Base-by-base conservation (phyloP, 2,113 vertebrate species). In the Coryphaenoides rupestris region DNA sequence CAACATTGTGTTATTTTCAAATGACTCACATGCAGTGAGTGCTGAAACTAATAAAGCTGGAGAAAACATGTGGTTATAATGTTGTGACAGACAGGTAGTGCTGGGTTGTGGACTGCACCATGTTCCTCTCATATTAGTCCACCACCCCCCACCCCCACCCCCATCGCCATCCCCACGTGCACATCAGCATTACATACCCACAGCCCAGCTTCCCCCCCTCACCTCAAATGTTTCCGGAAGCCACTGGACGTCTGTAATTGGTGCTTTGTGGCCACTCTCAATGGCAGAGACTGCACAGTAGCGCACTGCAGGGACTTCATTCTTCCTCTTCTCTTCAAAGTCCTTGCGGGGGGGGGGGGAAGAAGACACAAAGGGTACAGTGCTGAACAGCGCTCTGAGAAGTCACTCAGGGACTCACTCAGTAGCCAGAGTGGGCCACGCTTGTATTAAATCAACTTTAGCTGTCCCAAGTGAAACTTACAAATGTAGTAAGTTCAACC, bases 191-290 rank as follows among this genome's bases (percentile, higher is more conserved):
- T 16, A 53, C 14, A 15, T 52, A n/a, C n/a, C 1, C 1, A 5
- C 4, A 17, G 16, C n/a, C 5, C 2, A 17, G 50, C 50, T 15
- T 17, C 14, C 53, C n/a, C 26, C 53, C n/a, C 26, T 85, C 77
- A 98, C 96, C 94, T 94, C 86, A 67, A 89, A 92, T 22, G 72
- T 82, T 55, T 85, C 75, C 3, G 92, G 84, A 60, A 98, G 87
- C 95, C 96, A 99, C 0, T 95, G 91, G 64, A 98, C 76, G 59
- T 96, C 95, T 28, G 93, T 94, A 74, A 94, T 75, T 15, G 88
- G 10, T 21, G 85, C 90, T 84, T 84, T 92, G 72, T 97, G 94
- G 45, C 92, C 89, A 17, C 66, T 77, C 56, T 93, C 84, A 60
- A 86, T 76, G 4, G 90, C 86, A 54, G 96, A 98, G 49, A 91